These are phyloP conservation scores for Diachasmimorpha longicaudata DNA, from an alignment of 1,140 invertebrate species.

Conservation along the genomic window DNA sequence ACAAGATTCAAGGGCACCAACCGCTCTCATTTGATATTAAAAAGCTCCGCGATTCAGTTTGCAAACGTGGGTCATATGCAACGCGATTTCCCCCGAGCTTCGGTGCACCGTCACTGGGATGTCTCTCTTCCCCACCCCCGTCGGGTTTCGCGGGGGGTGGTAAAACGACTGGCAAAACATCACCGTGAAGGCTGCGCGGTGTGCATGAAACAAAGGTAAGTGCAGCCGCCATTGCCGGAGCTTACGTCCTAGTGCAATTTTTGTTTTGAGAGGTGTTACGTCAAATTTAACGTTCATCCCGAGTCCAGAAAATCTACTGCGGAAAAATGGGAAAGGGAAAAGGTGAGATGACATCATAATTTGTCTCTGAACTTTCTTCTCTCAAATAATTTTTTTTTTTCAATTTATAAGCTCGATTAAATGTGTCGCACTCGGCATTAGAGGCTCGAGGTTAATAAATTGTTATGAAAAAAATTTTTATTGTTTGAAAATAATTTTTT, in stretches of 20 bases:
- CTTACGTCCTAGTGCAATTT: background rate
- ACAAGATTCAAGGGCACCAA: conserved; percentile 13
- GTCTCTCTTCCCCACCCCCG: background rate
- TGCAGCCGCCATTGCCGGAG: conserved; percentile 21
- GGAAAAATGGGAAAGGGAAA: background rate
- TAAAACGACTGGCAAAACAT: background rate
- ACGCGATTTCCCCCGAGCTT: background rate
- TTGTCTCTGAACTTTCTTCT: background rate
- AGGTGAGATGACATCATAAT: background rate
- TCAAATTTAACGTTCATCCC: background rate
- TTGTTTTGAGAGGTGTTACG: background rate
- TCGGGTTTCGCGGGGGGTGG: background rate
- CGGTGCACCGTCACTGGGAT: background rate
- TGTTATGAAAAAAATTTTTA: background rate
- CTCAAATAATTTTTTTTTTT: background rate
- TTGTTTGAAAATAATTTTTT: background rate
- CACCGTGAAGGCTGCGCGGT: background rate
- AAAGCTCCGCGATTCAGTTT: background rate
- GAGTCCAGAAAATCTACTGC: background rate
- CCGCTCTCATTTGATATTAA: background rate
- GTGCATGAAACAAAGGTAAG: conserved; percentile 28
- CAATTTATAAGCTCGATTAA: background rate
- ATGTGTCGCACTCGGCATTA: conserved; percentile 6
- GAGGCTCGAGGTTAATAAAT: background rate
- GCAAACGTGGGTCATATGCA: background rate